These are phyloP conservation scores for Ochropacha duplaris DNA, from an alignment of 2,888 invertebrate species.

Conservation along the genomic window DNA sequence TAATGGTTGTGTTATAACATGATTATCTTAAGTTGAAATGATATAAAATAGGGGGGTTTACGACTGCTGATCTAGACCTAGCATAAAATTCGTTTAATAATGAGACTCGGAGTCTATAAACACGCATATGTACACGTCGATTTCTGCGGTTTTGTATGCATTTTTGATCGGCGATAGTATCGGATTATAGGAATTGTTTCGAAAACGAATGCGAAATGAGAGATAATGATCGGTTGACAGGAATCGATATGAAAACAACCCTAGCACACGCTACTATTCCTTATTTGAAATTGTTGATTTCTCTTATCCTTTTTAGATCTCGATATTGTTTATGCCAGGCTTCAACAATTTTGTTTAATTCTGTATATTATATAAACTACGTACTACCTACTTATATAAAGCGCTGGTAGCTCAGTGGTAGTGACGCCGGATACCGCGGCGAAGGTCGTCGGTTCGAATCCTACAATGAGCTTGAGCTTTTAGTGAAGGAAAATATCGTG, in stretches of 20 bases:
- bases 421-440: no score
- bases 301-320: not conserved
- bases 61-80: slow-evolving; percentile 28
- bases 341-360: no score
- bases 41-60: slow-evolving; percentile 49
- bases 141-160: slow-evolving; percentile 21
- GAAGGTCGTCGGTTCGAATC: no score
- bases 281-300: not conserved
- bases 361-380: no score
- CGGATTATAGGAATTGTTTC: not conserved
- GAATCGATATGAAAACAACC: not conserved
- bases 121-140: slow-evolving; percentile 20
- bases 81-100: slow-evolving; percentile 51
- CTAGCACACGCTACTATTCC: slow-evolving; percentile 1
- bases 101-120: slow-evolving; percentile 29
- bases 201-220: not conserved
- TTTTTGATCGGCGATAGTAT: slow-evolving; percentile 10
- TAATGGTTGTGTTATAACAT: slow-evolving; percentile 34
- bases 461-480: no score
- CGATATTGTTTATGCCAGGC: not conserved
- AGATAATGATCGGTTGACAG: not conserved
- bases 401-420: no score
- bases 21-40: slow-evolving; percentile 38
- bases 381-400: no score
- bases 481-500: no score